Conservation (phyloP, 2,113 vertebrate genomes). For the Clupea harengus region DNA sequence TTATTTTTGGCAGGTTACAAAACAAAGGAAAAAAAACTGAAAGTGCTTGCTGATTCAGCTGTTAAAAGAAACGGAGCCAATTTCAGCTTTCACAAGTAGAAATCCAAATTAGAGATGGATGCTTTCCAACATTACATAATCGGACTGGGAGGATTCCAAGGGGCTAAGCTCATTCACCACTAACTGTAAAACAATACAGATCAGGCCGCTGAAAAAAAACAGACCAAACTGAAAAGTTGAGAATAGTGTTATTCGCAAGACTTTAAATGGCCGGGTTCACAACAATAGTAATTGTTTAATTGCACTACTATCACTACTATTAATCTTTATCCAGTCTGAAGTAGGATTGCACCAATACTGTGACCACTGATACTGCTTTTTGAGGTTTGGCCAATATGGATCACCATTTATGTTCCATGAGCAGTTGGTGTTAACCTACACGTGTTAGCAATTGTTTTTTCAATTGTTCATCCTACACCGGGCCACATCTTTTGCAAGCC, state of each 20-base stretch:
- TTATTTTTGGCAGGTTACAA: constrained; percentile 14
- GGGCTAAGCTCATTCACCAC: constrained; percentile 30
- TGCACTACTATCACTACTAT: background rate
- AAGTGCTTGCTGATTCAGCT: constrained; percentile 37
- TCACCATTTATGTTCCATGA: background rate
- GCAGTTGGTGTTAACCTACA: background rate
- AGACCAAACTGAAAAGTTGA: background rate
- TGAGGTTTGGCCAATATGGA: background rate
- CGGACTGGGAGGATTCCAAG: constrained; percentile 25
- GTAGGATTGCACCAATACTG: background rate
- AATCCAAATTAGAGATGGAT: constrained; percentile 48
- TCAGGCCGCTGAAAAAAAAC: background rate
- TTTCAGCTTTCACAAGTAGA: constrained; percentile 43
- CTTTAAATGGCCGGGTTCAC: background rate
- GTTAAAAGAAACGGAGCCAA: constrained; percentile 43
- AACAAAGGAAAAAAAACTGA: constrained; percentile 28
- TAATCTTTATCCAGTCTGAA: background rate
- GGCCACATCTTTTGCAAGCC: background rate
- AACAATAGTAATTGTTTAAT: background rate
- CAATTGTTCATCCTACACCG: background rate
- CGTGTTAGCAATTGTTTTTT: background rate
- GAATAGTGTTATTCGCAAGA: background rate
- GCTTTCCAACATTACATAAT: constrained; percentile 53
- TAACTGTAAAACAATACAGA: constrained; percentile 32
- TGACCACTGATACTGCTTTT: background rate